Evolutionary conservation across 64 coral and sea anemone species (phyloP).

Genomic region (Pocillopora damicornis): DNA sequence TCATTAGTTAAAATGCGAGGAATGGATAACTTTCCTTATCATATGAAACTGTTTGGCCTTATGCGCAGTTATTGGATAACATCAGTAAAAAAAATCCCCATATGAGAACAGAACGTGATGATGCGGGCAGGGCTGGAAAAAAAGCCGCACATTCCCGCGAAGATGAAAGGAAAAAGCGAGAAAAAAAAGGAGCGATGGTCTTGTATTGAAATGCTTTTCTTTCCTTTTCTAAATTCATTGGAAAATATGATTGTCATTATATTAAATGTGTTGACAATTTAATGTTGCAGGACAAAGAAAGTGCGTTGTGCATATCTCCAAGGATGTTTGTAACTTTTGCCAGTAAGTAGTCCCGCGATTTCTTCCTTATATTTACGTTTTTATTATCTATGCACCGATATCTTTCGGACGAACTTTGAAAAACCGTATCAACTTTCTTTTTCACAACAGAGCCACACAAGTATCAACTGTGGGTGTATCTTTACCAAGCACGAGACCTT

Average conservation of each 20-base stretch:
- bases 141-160: too few species aligned
- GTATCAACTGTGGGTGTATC: constrained; percentile 86
- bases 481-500: constrained; percentile 89
- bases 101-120: too few species aligned
- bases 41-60: too few species aligned
- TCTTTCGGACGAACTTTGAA: not conserved
- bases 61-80: too few species aligned
- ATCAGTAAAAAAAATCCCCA: too few species aligned
- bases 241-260: too few species aligned
- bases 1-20: too few species aligned
- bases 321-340: constrained; percentile 89
- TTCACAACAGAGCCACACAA: constrained; percentile 49
- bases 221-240: too few species aligned
- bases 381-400: not conserved
- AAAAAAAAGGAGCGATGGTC: not conserved
- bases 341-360: constrained; percentile 45
- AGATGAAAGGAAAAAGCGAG: too few species aligned
- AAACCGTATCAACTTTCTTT: not conserved
- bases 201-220: not conserved
- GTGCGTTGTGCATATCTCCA: constrained; percentile 38
- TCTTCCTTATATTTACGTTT: not conserved
- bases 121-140: too few species aligned
- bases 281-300: constrained; percentile 17
- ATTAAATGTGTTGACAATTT: not conserved
- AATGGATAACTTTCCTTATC: too few species aligned